These are phyloP conservation scores for Pterostichus niger DNA, from an alignment of 2,888 invertebrate species.

Conservation along the genomic window DNA sequence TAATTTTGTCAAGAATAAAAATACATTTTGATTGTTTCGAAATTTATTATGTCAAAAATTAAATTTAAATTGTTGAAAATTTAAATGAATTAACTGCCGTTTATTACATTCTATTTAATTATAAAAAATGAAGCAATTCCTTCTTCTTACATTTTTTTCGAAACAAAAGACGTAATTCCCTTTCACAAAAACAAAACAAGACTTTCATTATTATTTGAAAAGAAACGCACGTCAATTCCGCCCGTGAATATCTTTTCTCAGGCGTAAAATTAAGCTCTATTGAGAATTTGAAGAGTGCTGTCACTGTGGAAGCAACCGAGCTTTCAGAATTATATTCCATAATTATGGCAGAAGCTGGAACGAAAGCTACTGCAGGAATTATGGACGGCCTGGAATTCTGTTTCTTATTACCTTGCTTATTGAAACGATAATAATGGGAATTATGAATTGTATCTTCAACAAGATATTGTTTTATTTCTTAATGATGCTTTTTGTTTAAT, in stretches of 20 bases:
- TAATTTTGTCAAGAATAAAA: too few relatives aligned
- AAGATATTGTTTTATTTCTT: too few relatives aligned
- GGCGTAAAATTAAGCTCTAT: constrained; percentile 19
- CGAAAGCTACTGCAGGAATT: too few relatives aligned
- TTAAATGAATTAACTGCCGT: too few relatives aligned
- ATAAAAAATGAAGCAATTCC: neutral
- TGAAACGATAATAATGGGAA: too few relatives aligned
- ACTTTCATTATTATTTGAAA: constrained; percentile 1
- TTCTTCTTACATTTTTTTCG: neutral
- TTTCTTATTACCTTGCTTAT: too few relatives aligned
- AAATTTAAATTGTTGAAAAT: too few relatives aligned
- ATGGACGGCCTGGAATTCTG: too few relatives aligned
- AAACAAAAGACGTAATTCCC: constrained; percentile 5
- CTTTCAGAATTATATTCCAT: neutral
- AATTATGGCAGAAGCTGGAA: neutral
- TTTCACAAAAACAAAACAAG: neutral
- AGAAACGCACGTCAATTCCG: neutral
- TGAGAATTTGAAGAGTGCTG: constrained; percentile 3
- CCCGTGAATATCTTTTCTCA: neutral
- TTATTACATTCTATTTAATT: neutral
- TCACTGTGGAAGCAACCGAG: neutral
- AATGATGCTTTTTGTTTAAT: too few relatives aligned
- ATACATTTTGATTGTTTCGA: too few relatives aligned
- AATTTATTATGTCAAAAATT: too few relatives aligned
- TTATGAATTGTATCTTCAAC: too few relatives aligned